Evolutionary conservation across 2,888 invertebrate genomes (phyloP).

Genomic region (Agrotis segetum): DNA sequence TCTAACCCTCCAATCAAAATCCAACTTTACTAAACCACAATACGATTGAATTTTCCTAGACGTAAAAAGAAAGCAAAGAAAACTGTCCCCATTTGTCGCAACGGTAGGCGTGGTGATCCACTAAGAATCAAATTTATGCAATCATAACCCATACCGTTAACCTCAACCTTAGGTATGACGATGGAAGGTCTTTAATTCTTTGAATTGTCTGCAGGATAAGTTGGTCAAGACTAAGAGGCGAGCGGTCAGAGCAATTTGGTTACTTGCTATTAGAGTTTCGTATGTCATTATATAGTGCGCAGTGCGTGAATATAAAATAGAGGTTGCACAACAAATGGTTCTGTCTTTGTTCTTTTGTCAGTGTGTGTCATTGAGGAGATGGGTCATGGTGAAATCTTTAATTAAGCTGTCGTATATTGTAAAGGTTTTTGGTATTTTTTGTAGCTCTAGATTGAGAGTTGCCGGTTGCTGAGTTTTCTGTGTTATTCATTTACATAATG

Average conservation of each 20-base stretch:
- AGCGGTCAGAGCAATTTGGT: conserved; percentile 68
- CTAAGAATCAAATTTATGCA: conserved; percentile 59
- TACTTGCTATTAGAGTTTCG: conserved; percentile 66
- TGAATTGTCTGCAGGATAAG: conserved; percentile 12
- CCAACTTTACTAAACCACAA: conserved; percentile 24
- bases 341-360: conserved; percentile 86
- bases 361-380: conserved; percentile 86
- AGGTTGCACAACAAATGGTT: conserved; percentile 83
- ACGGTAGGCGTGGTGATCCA: conserved; percentile 85
- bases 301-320: conserved; percentile 68
- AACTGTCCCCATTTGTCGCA: conserved; percentile 88
- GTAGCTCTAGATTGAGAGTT: conserved; percentile 4
- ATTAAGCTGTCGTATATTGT: conserved; percentile 66
- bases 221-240: conserved; percentile 48
- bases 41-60: conserved; percentile 28
- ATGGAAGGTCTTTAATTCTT: conserved; percentile 33
- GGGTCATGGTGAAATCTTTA: conserved; percentile 85
- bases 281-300: conserved; percentile 67
- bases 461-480: conserved; percentile 7
- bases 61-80: conserved; percentile 68
- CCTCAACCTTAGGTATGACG: not conserved
- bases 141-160: conserved; percentile 10
- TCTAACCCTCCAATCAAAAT: conserved; percentile 28
- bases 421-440: conserved; percentile 48
- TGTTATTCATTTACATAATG: conserved; percentile 18